phyloP scores from a whole-genome alignment of 2,888 invertebrate genomes.

The Leucophenga montana region DNA sequence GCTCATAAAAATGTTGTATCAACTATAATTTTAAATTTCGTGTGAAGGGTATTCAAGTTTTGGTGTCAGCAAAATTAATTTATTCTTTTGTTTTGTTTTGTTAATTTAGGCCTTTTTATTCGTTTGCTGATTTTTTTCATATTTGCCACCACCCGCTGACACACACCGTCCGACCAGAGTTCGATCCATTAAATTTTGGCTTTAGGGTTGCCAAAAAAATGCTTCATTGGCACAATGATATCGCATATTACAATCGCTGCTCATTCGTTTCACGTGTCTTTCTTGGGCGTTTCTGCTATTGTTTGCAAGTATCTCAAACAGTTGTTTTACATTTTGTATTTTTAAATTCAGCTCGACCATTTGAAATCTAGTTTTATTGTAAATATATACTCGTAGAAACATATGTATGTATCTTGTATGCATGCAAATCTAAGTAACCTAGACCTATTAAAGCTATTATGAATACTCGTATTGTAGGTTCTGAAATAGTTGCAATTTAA shows the following conservation, averaged over 20 bases:
- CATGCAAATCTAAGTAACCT: no score
- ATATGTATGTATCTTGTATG: no score
- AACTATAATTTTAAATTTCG: no score
- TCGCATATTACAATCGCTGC: constrained; percentile 64
- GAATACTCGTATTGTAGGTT: no score
- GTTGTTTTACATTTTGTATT: not conserved
- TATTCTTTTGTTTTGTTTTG: not conserved
- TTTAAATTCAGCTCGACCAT: no score
- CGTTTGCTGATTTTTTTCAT: not conserved
- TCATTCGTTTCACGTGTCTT: constrained; percentile 56
- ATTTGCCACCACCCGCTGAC: constrained; percentile 42
- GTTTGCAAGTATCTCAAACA: constrained; percentile 8
- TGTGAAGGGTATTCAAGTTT: no score
- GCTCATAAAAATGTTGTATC: no score
- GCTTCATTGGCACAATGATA: constrained; percentile 52
- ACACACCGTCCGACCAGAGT: not conserved
- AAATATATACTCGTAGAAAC: no score
- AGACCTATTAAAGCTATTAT: no score
- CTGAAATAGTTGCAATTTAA: no score
- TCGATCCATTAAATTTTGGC: constrained; percentile 4
- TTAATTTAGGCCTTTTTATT: constrained; percentile 13
- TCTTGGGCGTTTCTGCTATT: constrained; percentile 20
- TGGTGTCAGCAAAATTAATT: not conserved
- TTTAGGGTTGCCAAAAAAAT: constrained; percentile 15
- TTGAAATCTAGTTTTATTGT: no score